phyloP scores from a whole-genome alignment of 2,888 invertebrate genomes.

The Melanostoma mellinum region DNA sequence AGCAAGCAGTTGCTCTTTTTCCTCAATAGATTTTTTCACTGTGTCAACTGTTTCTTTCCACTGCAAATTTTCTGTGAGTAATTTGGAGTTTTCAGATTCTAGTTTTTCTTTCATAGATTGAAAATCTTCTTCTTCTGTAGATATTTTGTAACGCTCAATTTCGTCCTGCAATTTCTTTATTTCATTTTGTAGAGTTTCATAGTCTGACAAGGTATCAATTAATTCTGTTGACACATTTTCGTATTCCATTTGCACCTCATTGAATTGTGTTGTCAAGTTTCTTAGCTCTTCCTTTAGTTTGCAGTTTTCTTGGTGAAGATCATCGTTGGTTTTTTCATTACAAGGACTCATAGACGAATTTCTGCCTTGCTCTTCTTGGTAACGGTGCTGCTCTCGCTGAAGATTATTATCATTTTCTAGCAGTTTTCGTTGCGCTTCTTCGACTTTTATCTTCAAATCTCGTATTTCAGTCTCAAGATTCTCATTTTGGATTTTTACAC shows the following conservation, averaged over 20 bases:
- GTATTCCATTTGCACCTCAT: conserved; percentile 83
- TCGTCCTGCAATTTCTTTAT: conserved; percentile 72
- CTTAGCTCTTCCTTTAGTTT: conserved; percentile 74
- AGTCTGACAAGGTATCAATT: conserved; percentile 84
- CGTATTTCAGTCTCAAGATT: conserved; percentile 76
- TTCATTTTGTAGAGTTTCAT: conserved; percentile 82
- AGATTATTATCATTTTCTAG: conserved; percentile 63
- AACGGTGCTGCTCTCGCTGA: conserved; percentile 45
- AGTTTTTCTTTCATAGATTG: conserved; percentile 40
- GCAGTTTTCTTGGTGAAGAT: conserved; percentile 71
- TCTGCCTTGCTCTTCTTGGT: conserved; percentile 40
- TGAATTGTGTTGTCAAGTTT: conserved; percentile 77
- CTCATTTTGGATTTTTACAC: conserved; percentile 76
- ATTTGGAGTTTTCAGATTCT: conserved; percentile 34
- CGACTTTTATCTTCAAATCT: conserved; percentile 75
- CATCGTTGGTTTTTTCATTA: conserved; percentile 26
- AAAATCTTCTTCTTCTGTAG: neutral
- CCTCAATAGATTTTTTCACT: conserved; percentile 38
- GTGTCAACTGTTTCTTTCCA: conserved; percentile 43
- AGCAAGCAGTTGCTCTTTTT: conserved; percentile 29
- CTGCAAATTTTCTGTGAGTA: conserved; percentile 40
- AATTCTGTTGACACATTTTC: conserved; percentile 84
- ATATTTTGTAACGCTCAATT: conserved; percentile 46
- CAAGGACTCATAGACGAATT: conserved; percentile 5
- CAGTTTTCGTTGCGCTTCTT: conserved; percentile 75